phyloP scores from a whole-genome alignment of 2,113 vertebrate genomes.

The Gymnogyps californianus region DNA sequence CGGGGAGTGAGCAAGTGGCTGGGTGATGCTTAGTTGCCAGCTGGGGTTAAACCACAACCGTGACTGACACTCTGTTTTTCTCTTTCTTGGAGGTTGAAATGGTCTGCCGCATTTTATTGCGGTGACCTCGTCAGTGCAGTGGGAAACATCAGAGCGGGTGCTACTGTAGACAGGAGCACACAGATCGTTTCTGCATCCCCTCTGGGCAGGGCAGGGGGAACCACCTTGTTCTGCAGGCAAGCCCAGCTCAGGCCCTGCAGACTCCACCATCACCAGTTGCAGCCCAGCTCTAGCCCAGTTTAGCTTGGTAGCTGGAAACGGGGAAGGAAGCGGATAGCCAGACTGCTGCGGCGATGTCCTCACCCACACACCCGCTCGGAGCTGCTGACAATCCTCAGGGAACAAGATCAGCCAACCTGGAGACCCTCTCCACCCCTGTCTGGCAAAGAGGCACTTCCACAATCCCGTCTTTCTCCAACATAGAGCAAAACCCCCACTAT shows the following conservation, averaged over 20 bases:
- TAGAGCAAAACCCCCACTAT: neutral
- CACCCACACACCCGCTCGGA: neutral
- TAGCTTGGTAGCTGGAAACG: neutral
- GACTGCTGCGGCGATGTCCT: neutral
- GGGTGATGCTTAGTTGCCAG: no score
- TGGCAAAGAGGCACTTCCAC: neutral
- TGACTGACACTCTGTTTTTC: neutral
- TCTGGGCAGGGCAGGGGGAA: neutral
- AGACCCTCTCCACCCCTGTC: no score
- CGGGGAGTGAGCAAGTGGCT: no score
- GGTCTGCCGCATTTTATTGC: neutral
- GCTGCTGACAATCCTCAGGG: neutral
- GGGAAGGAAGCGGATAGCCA: neutral
- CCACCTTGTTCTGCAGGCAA: neutral
- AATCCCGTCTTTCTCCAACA: no score
- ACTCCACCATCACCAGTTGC: neutral
- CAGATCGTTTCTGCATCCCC: neutral
- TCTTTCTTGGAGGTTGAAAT: neutral
- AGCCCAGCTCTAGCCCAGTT: neutral
- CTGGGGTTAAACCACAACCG: no score
- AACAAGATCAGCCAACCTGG: neutral
- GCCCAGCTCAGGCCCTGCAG: neutral
- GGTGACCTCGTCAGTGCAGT: accelerated
- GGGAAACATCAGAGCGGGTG: neutral
- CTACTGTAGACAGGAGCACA: neutral